Evolutionary conservation across 2,113 vertebrate genomes (phyloP), one percentile per base, ranked within the genome.

Genomic region (Seriola dumerili): DNA sequence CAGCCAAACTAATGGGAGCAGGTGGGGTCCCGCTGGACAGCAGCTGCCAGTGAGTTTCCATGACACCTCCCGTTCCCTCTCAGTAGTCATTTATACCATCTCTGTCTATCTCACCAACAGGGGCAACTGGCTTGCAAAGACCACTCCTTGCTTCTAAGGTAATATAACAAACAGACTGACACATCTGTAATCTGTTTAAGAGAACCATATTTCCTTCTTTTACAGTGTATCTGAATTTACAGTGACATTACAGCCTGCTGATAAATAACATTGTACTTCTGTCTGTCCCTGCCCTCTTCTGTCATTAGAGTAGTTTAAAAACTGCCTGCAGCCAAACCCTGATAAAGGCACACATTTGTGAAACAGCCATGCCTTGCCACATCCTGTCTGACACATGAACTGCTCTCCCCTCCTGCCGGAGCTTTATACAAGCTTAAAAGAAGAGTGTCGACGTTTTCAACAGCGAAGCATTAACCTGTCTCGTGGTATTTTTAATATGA

Each of bases 341-440:
- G 83, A 90, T 87, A 89, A 94, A 94, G 94, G 94, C 93, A 94
- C 94, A 93, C 92, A 84, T 88, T 88, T 91, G 86, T 90, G 85
- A 80, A 90, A 88, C 80, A 88, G 70, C 89, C 74, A 85, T 76
- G 86, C 82, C 75, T 88, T 74, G 68, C 67, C 69, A 55, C 70
- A 68, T 38, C 2, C 12, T 70, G 75, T 85, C 68, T 21, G 34
- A 73, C 55, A 73, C 72, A 82, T 32, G 11, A 69, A 76, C 76
- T 42, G 72, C 8, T 83, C 69, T 67, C 58, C 50, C 50, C 63
- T 77, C 81, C 57, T 67, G 67, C 46, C 64, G 12, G 55, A 76
- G 55, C 76, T 78, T 82, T 34, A 17, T 16, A 70, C 64, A 68
- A 84, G 58, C 70, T 72, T 67, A 69, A 81, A 80, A 69, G 55